phyloP scores from a whole-genome alignment of 1,140 invertebrate genomes.

The Bombus pascuorum region DNA sequence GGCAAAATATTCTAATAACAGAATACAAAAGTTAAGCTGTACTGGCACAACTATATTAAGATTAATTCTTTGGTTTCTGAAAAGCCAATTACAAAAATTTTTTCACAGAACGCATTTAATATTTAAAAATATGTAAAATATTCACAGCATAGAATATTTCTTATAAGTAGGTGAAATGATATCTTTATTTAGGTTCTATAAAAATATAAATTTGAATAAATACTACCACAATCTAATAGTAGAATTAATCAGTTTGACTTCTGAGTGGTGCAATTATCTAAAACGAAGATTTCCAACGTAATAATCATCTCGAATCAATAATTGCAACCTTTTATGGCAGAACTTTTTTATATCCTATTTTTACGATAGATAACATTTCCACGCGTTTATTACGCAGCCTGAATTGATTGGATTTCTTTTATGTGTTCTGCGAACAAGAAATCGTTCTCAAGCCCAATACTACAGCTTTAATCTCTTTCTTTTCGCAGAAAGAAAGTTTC shows the following conservation, averaged over 20 bases:
- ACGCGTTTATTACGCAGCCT: not conserved
- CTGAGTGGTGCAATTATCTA: not conserved
- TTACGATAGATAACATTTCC: not conserved
- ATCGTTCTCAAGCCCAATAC: not conserved
- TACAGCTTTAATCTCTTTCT: conserved; percentile 3
- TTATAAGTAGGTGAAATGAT: too few species aligned
- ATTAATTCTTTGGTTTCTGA: too few species aligned
- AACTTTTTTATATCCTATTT: not conserved
- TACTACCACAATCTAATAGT: not conserved
- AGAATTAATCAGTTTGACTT: not conserved
- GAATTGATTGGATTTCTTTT: not conserved
- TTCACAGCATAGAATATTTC: too few species aligned
- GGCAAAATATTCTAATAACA: too few species aligned
- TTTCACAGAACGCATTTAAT: too few species aligned
- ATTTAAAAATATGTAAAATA: too few species aligned
- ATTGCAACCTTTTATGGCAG: not conserved
- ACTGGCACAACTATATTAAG: too few species aligned
- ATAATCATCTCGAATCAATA: not conserved
- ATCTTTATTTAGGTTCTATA: too few species aligned
- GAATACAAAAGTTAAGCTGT: too few species aligned
- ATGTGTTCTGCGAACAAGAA: not conserved
- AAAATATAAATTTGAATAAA: too few species aligned
- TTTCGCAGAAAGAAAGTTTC: not conserved
- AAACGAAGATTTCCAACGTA: not conserved
- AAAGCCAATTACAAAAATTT: too few species aligned